Evolutionary conservation across 2,113 vertebrate genomes (phyloP).

Genomic region (human (Homo sapiens)): GRCh38 chr7:5945501-5946000

Average conservation of each 20-base stretch:
- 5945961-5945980: too few relatives aligned
- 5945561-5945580: too few relatives aligned
- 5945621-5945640: not conserved
- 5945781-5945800: not conserved
- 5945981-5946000: too few relatives aligned
- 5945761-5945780: not conserved
- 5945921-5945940: not conserved
- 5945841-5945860: not conserved
- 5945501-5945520: too few relatives aligned
- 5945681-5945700: not conserved
- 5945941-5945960: not conserved
- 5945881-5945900: not conserved
- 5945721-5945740: not conserved
- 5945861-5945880: not conserved
- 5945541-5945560: too few relatives aligned
- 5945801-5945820: not conserved
- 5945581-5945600: too few relatives aligned
- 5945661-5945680: not conserved
- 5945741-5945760: not conserved
- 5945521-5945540: too few relatives aligned
- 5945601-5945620: too few relatives aligned
- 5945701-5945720: not conserved
- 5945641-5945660: not conserved
- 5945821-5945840: not conserved
- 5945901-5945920: not conserved